Evolutionary conservation across 2,113 vertebrate genomes (phyloP).

Genomic region (Epinephelus lanceolatus): DNA sequence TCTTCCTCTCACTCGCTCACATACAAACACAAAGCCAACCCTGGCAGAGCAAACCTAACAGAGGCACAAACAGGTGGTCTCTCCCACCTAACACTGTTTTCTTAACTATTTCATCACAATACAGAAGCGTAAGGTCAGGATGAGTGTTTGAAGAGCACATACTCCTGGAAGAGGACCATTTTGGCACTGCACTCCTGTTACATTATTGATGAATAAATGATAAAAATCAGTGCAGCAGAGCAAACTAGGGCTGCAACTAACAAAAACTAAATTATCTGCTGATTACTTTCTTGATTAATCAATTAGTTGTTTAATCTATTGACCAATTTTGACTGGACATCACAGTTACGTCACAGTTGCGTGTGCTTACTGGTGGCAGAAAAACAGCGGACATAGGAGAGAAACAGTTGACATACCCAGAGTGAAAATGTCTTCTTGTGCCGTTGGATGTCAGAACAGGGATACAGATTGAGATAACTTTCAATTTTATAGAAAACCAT

Average conservation of each 20-base stretch:
- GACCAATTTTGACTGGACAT: no score
- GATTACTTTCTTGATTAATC: not conserved
- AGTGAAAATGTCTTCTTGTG: no score
- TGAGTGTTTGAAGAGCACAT: not conserved
- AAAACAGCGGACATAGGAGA: no score
- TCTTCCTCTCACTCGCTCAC: slow-evolving; percentile 17
- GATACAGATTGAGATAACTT: no score
- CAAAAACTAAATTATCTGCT: not conserved
- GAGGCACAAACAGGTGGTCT: slow-evolving; percentile 59
- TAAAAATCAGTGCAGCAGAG: not conserved
- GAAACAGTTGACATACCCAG: no score
- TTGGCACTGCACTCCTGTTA: not conserved
- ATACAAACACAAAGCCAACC: slow-evolving; percentile 31
- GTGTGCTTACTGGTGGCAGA: no score
- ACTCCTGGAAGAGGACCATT: not conserved
- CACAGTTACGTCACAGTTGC: no score
- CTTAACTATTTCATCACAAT: slow-evolving; percentile 17
- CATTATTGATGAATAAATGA: not conserved
- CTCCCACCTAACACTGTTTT: slow-evolving; percentile 28
- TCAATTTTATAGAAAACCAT: no score
- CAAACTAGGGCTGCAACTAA: not conserved
- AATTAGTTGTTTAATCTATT: no score
- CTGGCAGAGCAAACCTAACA: slow-evolving; percentile 28
- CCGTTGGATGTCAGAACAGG: no score
- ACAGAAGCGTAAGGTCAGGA: not conserved